Conservation (phyloP, 2,797 vertebrate species). For the Enteromius anoplus region DNA sequence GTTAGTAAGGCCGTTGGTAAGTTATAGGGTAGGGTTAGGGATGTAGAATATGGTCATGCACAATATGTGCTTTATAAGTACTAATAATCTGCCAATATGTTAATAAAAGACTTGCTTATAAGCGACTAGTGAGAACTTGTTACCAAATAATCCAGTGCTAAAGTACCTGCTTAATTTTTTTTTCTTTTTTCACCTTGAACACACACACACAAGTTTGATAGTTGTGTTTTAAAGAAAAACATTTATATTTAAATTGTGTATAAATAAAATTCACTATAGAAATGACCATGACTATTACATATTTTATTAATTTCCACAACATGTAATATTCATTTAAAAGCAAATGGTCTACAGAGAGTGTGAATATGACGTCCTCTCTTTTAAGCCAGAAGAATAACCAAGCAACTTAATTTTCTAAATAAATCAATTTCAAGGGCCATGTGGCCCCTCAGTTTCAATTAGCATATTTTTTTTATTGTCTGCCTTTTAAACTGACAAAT, state of each 20-base stretch:
- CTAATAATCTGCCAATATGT: not conserved
- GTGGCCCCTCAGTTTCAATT: not conserved
- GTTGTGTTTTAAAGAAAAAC: not conserved
- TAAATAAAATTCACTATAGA: not conserved
- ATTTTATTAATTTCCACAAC: not conserved
- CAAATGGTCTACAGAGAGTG: not conserved
- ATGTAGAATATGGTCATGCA: no score
- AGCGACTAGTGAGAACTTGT: not conserved
- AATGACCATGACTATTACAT: not conserved
- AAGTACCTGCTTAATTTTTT: not conserved
- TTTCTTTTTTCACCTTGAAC: not conserved
- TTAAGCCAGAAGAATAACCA: not conserved
- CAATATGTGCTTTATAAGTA: not conserved
- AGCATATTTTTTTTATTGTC: slow-evolving; percentile 75
- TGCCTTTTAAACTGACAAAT: slow-evolving; percentile 84
- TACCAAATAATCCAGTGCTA: not conserved
- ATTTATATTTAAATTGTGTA: not conserved
- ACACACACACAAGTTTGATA: not conserved
- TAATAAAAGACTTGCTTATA: not conserved
- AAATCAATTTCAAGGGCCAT: not conserved
- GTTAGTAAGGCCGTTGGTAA: no score
- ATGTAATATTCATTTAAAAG: not conserved
- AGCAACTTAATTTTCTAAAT: not conserved
- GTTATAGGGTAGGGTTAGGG: no score
- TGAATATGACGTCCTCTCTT: not conserved